Base-by-base conservation (phyloP, 1,140 invertebrate species). In the Drosophila guanche region DNA sequence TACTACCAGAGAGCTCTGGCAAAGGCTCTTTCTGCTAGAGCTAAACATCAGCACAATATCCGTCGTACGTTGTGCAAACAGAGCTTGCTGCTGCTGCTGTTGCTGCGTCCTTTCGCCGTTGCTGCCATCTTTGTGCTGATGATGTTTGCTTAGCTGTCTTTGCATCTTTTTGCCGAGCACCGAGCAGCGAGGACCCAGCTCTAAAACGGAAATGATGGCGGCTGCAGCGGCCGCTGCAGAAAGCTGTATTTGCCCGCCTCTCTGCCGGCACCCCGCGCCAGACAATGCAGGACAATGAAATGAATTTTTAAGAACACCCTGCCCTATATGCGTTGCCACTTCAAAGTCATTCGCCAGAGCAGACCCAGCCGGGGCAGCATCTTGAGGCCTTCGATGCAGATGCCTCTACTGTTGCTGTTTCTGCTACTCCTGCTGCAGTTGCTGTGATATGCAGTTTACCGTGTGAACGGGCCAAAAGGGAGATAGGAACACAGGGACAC, bases 131-230 rank as follows among this genome's bases (percentile, higher is more conserved):
- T 89, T 80, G 76, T 85, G 77, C 81, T 79, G 86, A 85, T 89
- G 80, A 81, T 89, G 85, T 89, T 89, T 89, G 85, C 86, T 89
- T 89, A 89, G 85, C 85, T 89, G 85, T 89, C 85, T 90, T 89
- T 89, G 80, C 80, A 89, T 89, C 77, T 86, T 86, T 85, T 85
- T 76, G 70, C 74, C 58, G 70, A 61, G 68, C 56, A 20, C 56
- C 67, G 55, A 76, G 68, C 56, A 72, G 60, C 75, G 69, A 80
- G 74, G 79, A 75, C 79, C 56, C 81, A 80, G 69, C 76, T 84
- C 80, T 85, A 79, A 80, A 74, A 89, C 85, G 86, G 85, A 89
- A 89, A 89, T 89, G 86, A 89, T 89, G 85, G 77, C 79, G 84
- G 79, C 85, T 70, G 79, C 76, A 73, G 67, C 81, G 72, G 65